phyloP scores from a whole-genome alignment of 2,888 invertebrate species.

The Habroteleia sp. region DNA sequence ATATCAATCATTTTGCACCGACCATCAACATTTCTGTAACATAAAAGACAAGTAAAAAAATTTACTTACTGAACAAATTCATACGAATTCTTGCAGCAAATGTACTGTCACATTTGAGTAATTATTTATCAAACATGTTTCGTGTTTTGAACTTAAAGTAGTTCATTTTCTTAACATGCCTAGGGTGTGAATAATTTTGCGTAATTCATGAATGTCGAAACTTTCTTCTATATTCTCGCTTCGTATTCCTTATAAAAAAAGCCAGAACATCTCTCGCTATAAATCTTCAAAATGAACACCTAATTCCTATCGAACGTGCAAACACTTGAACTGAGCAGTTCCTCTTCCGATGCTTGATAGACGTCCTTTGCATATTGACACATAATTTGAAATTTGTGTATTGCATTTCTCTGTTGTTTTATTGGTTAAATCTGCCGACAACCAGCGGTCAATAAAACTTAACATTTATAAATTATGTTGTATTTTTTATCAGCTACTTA shows the following conservation, averaged over 20 bases:
- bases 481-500: too few species aligned
- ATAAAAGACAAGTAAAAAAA: constrained; percentile 26
- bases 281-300: constrained; percentile 54
- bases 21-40: too few species aligned
- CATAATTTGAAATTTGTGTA: constrained; percentile 30
- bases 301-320: constrained; percentile 54
- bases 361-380: constrained; percentile 31
- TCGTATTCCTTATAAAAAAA: constrained; percentile 27
- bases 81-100: constrained; percentile 12
- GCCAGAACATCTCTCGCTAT: constrained; percentile 26
- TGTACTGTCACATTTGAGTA: constrained; percentile 28
- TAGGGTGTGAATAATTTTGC: constrained; percentile 35
- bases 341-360: constrained; percentile 20
- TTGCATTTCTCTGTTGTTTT: constrained; percentile 22
- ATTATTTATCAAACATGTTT: constrained; percentile 45
- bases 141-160: constrained; percentile 32
- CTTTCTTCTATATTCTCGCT: constrained; percentile 35
- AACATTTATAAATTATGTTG: constrained; percentile 3
- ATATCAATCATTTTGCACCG: too few species aligned
- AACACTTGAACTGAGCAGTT: constrained; percentile 30
- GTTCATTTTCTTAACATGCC: constrained; percentile 30
- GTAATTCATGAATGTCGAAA: constrained; percentile 47
- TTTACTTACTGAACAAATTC: constrained; percentile 10
- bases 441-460: not conserved
- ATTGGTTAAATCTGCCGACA: not conserved